Base-by-base conservation (phyloP, 2,113 vertebrate species). In the Butastur rufipennis region DNA sequence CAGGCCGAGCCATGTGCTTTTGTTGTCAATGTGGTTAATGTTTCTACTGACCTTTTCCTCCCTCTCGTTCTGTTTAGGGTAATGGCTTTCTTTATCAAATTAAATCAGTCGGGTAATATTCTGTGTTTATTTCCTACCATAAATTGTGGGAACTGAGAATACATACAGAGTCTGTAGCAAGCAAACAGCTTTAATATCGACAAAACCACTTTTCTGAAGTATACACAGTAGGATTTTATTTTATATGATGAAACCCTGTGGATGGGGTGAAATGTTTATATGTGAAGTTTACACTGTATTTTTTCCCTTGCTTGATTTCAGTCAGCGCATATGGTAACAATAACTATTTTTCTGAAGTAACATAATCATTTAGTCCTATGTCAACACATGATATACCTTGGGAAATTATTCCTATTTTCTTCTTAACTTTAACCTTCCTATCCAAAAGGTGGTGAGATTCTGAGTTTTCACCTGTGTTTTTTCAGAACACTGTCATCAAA, bases 311-410 rank as follows among this genome's bases (percentile, higher is more conserved):
- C 19, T 77, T 71, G 17, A 73, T 81, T 74, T 83, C 63, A 43
- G 11, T 43, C 0, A 4, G 4, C 0, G 2, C 13, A 21, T 23
- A n/a, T 16, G 25, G 21, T 77, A 68, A 22, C 31, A 36, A 20
- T 38, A 62, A 55, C n/a, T 68, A 5, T 72, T 95, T 87, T 91
- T 55, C 53, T 74, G 34, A 84, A 74, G 19, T 40, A 67, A 20
- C 14, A 4, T 42, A 45, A 23, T 90, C 3, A 32, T 68, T 58
- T 53, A 58, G 27, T 68, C 20, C n/a, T 50, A 10, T 40, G 23
- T 80, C 45, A 61, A 26, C 11, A 6, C 3, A 1, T 43, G 34
- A 8, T 34, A 45, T 25, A 31, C 31, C 38, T 73, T 68, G 40
- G 58, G 36, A 73, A 88, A 65, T 65, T 18, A 45, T 55, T 92